phyloP scores from a whole-genome alignment of 1,140 invertebrate species.

The Ridgeia piscesae region DNA sequence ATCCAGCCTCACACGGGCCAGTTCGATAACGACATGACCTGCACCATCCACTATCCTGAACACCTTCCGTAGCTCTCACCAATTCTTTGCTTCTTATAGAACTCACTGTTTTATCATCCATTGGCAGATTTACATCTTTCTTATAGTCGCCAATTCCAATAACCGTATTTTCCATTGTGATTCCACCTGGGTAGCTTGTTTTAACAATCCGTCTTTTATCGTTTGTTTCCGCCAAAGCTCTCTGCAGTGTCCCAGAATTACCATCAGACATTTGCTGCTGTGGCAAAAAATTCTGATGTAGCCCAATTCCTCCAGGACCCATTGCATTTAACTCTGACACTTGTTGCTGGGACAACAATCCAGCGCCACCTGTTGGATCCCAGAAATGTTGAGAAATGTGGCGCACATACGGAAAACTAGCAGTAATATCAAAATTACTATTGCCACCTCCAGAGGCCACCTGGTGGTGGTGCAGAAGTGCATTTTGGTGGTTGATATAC shows the following conservation, averaged over 20 bases:
- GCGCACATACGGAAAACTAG: neutral
- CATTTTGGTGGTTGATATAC: neutral
- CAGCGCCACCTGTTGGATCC: neutral
- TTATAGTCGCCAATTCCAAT: neutral
- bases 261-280: neutral
- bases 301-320: neutral
- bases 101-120: neutral
- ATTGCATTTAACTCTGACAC: neutral
- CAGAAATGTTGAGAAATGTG: neutral
- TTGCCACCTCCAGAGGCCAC: neutral
- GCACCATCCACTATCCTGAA: neutral
- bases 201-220: neutral
- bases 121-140: neutral
- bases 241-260: neutral
- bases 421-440: neutral
- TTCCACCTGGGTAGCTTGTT: neutral
- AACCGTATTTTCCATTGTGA: too few relatives aligned
- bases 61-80: neutral
- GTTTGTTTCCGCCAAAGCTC: neutral
- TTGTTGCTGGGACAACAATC: neutral
- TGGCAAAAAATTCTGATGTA: neutral
- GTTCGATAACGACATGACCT: neutral
- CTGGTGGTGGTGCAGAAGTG: neutral
- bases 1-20: neutral
- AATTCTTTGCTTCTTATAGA: neutral